Conservation (phyloP, 2,888 invertebrate genomes). For the Agrotis segetum region DNA sequence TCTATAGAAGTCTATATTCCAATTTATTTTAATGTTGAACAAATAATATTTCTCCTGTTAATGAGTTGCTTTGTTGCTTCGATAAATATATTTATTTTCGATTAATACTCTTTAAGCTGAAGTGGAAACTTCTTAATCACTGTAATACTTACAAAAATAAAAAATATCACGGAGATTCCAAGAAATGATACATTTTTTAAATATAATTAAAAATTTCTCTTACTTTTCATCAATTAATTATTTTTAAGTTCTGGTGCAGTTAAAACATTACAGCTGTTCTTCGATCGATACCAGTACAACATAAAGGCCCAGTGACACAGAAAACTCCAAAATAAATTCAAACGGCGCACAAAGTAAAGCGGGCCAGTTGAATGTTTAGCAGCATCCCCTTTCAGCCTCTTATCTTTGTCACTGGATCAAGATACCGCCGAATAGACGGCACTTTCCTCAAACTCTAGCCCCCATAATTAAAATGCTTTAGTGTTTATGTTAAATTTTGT, state of each 20-base stretch:
- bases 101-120: no score
- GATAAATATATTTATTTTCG: no score
- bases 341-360: constrained; percentile 46
- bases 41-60: no score
- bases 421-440: constrained; percentile 50
- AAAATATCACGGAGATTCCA: no score
- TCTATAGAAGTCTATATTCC: background rate
- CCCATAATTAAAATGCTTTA: constrained; percentile 64
- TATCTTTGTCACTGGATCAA: constrained; percentile 58
- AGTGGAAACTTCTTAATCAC: no score
- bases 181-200: no score
- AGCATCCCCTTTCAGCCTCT: constrained; percentile 49
- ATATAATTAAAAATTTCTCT: no score
- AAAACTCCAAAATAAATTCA: constrained; percentile 40
- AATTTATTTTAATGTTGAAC: background rate
- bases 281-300: background rate
- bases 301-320: constrained; percentile 24
- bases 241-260: background rate
- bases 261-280: background rate
- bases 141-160: no score
- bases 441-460: constrained; percentile 54
- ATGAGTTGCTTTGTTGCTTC: no score
- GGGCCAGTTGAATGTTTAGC: constrained; percentile 44
- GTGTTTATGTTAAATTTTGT: constrained; percentile 62
- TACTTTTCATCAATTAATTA: no score